These are phyloP conservation scores for Dermatophagoides farinae DNA, from an alignment of 1,140 invertebrate species.

Conservation along the genomic window DNA sequence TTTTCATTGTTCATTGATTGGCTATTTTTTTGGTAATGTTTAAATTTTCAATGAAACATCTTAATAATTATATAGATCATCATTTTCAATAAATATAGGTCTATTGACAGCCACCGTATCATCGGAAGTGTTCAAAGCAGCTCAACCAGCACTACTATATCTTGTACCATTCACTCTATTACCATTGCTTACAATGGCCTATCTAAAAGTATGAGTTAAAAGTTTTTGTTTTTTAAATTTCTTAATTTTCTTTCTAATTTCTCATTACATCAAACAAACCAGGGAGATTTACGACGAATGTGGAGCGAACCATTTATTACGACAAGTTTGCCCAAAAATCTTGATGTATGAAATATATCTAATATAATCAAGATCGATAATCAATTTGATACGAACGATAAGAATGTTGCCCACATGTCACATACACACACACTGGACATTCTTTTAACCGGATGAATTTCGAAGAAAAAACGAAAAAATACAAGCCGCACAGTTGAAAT, in stretches of 20 bases:
- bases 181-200: conserved; percentile 87
- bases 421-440: no score
- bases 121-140: conserved; percentile 90
- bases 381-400: no score
- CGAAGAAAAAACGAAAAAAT: no score
- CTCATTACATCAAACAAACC: no score
- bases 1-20: conserved; percentile 93
- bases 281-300: conserved; percentile 88
- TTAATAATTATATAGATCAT: neutral
- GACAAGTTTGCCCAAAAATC: conserved; percentile 47
- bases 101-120: conserved; percentile 87
- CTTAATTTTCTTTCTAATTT: conserved; percentile 11
- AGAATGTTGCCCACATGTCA: no score
- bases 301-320: conserved; percentile 91
- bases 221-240: neutral
- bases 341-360: conserved; percentile 37
- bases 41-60: neutral
- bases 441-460: no score
- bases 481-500: no score
- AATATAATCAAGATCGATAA: neutral
- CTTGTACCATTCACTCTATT: conserved; percentile 89
- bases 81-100: conserved; percentile 30
- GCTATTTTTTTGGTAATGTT: conserved; percentile 58
- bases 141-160: conserved; percentile 86
- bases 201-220: conserved; percentile 56